Evolutionary conservation across 2,113 vertebrate genomes (phyloP).

Genomic region (Cathartes aura): DNA sequence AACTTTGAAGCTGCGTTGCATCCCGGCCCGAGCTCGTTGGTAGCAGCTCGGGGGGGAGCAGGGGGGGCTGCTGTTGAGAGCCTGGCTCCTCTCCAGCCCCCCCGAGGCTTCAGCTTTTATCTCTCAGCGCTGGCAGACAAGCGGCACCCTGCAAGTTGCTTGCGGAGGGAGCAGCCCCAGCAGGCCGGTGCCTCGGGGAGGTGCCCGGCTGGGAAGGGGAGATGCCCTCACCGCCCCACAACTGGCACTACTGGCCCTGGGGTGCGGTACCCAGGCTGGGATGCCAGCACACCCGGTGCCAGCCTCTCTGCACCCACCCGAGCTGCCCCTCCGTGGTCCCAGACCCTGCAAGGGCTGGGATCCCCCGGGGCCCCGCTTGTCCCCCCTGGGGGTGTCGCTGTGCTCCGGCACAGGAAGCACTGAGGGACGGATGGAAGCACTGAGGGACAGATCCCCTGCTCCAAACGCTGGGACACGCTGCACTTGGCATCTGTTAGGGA

Average conservation of each 20-base stretch:
- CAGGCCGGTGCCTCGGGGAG: background rate
- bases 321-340: fast-evolving
- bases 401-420: background rate
- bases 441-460: background rate
- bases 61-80: background rate
- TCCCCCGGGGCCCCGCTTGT: background rate
- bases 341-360: background rate
- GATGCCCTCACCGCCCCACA: background rate
- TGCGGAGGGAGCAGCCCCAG: background rate
- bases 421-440: background rate
- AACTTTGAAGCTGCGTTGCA: background rate
- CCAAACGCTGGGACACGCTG: background rate
- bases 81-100: background rate
- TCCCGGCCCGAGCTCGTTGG: background rate
- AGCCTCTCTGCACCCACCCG: fast-evolving
- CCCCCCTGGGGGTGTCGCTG: background rate
- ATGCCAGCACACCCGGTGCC: background rate
- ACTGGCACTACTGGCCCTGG: background rate
- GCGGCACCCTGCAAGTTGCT: background rate
- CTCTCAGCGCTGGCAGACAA: fast-evolving
- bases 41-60: background rate
- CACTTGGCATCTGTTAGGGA: background rate
- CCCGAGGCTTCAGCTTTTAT: background rate
- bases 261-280: background rate
- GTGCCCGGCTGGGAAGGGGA: background rate